Conservation (phyloP, 2,888 invertebrate genomes). For the Stegophylla sp. region DNA sequence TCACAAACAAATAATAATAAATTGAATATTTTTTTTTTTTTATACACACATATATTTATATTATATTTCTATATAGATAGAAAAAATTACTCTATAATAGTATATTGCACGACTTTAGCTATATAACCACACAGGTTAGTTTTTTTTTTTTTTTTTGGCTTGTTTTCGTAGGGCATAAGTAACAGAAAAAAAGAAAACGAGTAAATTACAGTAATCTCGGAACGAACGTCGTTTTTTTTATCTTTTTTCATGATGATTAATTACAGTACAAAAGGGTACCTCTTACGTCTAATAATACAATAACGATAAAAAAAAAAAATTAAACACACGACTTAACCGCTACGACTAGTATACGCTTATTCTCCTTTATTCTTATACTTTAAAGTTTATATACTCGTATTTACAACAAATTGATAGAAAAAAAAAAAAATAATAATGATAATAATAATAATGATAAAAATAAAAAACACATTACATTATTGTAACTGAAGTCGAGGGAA, state of each 20-base stretch:
- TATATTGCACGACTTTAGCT: slow-evolving; percentile 49
- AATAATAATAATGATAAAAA: not conserved
- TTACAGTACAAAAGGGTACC: slow-evolving; percentile 43
- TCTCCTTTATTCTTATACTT: slow-evolving; percentile 14
- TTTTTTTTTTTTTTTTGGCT: not conserved
- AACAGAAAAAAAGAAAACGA: slow-evolving; percentile 14
- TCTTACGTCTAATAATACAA: slow-evolving; percentile 42
- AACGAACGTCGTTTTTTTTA: slow-evolving; percentile 19
- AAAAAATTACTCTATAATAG: not conserved
- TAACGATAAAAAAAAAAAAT: slow-evolving; percentile 22
- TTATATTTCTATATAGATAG: not conserved
- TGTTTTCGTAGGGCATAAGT: not conserved
- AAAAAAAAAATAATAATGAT: not conserved
- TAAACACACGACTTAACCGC: slow-evolving; percentile 42
- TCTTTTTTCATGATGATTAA: slow-evolving; percentile 10
- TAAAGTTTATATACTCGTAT: too few species aligned
- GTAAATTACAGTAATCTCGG: slow-evolving; percentile 37
- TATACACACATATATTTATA: not conserved
- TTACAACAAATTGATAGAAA: too few species aligned
- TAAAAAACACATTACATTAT: not conserved
- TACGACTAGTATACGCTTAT: slow-evolving; percentile 51
- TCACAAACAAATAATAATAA: not conserved
- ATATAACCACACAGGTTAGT: too few species aligned
- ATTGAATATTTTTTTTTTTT: too few species aligned
- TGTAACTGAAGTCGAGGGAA: slow-evolving; percentile 14